Conservation (phyloP, 64 coral and sea anemone genomes). For the Trachythela sp. region DNA sequence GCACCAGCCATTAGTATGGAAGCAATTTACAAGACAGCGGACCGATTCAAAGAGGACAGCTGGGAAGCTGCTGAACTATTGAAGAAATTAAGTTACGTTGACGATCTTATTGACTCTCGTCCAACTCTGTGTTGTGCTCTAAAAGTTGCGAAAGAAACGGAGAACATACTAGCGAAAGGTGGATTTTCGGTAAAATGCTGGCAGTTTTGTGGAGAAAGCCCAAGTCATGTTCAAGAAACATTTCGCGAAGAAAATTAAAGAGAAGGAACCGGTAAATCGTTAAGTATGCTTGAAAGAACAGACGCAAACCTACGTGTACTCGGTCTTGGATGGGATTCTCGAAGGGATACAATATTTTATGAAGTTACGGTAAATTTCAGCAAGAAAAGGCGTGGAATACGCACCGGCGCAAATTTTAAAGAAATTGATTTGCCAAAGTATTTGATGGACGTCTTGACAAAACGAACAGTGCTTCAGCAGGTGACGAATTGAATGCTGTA, state of each 20-base stretch:
- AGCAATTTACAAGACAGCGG: conserved; percentile 9
- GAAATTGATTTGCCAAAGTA: neutral
- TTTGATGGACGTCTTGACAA: neutral
- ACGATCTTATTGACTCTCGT: neutral
- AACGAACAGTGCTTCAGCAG: neutral
- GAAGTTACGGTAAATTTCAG: neutral
- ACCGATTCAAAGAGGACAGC: neutral
- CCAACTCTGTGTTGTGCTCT: neutral
- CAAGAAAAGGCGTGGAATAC: conserved; percentile 14
- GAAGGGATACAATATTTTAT: neutral
- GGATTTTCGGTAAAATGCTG: neutral
- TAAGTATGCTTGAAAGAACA: neutral
- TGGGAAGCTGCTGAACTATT: neutral
- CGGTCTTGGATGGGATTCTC: neutral
- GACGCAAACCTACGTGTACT: neutral
- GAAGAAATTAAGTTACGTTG: neutral
- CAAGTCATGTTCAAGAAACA: too few species aligned
- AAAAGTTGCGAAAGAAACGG: neutral
- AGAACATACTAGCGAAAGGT: neutral
- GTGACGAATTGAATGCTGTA: neutral
- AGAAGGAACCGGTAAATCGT: too few species aligned
- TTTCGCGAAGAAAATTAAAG: neutral
- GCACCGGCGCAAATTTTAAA: neutral
- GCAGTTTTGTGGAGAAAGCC: neutral
- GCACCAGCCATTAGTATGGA: neutral